Evolutionary conservation across 2,888 invertebrate genomes (phyloP).

Genomic region (Pachliopta kotzebuea): DNA sequence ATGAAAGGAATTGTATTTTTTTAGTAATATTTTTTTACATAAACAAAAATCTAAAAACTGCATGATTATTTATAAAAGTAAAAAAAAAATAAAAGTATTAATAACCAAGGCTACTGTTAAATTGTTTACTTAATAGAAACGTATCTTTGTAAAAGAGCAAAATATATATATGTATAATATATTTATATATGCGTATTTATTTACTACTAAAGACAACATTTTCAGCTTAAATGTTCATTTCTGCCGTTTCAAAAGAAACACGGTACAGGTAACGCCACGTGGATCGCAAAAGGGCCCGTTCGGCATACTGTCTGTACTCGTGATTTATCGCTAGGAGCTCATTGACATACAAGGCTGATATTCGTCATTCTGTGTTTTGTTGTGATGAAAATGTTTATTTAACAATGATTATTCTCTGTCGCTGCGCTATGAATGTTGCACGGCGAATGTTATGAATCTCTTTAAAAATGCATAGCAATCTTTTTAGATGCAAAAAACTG

Average conservation of each 20-base stretch:
- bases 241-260: not conserved
- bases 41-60: not conserved
- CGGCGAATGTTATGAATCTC: not conserved
- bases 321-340: slow-evolving; percentile 20
- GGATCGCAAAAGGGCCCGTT: slow-evolving; percentile 6
- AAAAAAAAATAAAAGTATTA: too few species aligned
- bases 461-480: not conserved
- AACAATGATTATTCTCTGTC: not conserved
- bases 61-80: too few species aligned
- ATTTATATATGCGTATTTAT: not conserved
- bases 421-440: not conserved
- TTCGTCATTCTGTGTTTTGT: slow-evolving; percentile 3
- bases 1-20: too few species aligned
- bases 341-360: not conserved
- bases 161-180: not conserved
- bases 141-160: not conserved
- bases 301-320: slow-evolving; percentile 5
- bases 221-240: not conserved
- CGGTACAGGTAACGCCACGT: slow-evolving; percentile 11
- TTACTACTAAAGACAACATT: not conserved
- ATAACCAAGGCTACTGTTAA: not conserved
- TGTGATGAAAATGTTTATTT: slow-evolving; percentile 2
- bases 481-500: not conserved
- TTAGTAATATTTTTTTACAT: too few species aligned
- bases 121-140: not conserved